phyloP scores from a whole-genome alignment of 2,797 vertebrate genomes.

The Melanotaenia parkinsoni region DNA sequence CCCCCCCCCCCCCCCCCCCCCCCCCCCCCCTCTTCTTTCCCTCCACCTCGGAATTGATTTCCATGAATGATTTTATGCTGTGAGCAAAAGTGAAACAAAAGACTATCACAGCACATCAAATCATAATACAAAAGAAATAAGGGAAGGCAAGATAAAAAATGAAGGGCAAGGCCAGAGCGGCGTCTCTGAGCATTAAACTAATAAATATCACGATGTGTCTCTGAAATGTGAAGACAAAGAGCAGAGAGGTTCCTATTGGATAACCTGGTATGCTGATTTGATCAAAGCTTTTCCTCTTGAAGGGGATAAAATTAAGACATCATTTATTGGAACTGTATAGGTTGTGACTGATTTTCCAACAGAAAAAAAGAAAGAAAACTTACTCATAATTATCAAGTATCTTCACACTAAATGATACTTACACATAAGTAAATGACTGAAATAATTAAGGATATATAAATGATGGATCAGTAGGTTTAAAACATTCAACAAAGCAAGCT shows the following conservation, averaged over 20 bases:
- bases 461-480: neutral
- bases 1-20: no score
- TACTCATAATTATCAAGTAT: neutral
- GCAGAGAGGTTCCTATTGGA: constrained; percentile 27
- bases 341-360: constrained; percentile 24
- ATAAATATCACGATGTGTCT: constrained; percentile 63
- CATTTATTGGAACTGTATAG: constrained; percentile 22
- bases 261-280: constrained; percentile 34
- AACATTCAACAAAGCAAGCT: constrained; percentile 17
- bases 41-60: no score
- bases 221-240: constrained; percentile 49
- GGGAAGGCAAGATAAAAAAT: constrained; percentile 54
- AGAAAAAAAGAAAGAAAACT: constrained; percentile 15
- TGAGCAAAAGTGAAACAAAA: constrained; percentile 75
- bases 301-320: constrained; percentile 19
- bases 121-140: constrained; percentile 65
- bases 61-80: constrained; percentile 75
- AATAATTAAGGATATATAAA: neutral
- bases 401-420: neutral
- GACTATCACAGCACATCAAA: constrained; percentile 69
- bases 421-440: no score
- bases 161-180: constrained; percentile 56
- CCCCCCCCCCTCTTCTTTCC: no score
- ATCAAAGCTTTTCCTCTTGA: constrained; percentile 29
- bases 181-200: constrained; percentile 68